A percentile compares a stretch with the other conserved stretches of the same genome.
Conservation (phyloP, 92 coral and sea anemone genomes). For the Porites evermanni region DNA sequence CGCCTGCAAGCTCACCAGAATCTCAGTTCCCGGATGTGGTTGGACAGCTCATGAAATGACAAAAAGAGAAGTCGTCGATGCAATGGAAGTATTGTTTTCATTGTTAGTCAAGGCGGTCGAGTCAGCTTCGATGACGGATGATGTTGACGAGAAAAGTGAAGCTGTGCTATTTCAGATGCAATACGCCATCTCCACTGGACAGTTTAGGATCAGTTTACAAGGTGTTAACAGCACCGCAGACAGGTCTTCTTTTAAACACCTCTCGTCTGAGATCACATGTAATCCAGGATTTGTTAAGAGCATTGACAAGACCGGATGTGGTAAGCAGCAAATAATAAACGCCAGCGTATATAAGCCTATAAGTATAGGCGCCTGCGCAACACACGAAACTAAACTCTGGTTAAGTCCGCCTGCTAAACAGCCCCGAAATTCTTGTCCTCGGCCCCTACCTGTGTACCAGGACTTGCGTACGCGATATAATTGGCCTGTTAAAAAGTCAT, state of each 20-base stretch:
- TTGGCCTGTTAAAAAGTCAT: too few relatives aligned
- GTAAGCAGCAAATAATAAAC: neutral
- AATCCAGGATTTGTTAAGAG: slow-evolving; percentile 1
- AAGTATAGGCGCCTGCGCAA: neutral
- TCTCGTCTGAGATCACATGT: slow-evolving; percentile 1
- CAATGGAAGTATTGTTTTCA: slow-evolving; percentile 9
- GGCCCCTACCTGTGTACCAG: too few relatives aligned
- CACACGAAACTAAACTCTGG: neutral
- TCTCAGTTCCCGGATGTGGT: slow-evolving; percentile 36
- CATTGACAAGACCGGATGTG: neutral
- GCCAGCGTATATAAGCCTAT: neutral
- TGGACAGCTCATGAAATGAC: neutral
- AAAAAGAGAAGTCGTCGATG: neutral
- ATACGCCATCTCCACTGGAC: slow-evolving; percentile 52
- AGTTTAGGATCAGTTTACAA: slow-evolving; percentile 1
- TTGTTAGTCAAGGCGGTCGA: neutral
- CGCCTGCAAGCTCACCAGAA: slow-evolving; percentile 27
- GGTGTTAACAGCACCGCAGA: slow-evolving; percentile 16
- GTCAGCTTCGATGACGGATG: neutral
- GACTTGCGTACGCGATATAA: too few relatives aligned
- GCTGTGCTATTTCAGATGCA: slow-evolving; percentile 52
- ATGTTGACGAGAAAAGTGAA: slow-evolving; percentile 40
- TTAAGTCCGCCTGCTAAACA: neutral
- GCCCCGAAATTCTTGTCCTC: too few relatives aligned
- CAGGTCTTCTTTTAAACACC: slow-evolving; percentile 10